Evolutionary conservation across 2,888 invertebrate species (phyloP).

Genomic region (Imbricaverruca yamaguchii): DNA sequence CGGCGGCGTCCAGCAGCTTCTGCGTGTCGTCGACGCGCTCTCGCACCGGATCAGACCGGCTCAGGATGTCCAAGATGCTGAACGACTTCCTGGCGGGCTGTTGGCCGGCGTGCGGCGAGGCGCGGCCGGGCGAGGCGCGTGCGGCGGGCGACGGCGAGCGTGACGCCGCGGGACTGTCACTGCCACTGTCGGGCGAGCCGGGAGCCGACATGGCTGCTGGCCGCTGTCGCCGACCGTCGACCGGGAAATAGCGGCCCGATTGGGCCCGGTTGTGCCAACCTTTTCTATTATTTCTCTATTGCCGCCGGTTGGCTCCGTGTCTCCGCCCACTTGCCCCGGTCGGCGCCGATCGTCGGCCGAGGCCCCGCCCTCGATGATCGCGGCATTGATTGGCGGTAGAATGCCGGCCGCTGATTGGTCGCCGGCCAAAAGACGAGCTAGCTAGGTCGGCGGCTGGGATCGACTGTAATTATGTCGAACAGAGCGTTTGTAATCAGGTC

Average conservation of each 20-base stretch:
- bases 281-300: neutral
- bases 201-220: conserved; percentile 8
- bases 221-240: neutral
- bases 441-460: neutral
- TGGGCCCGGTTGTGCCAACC: conserved; percentile 1
- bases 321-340: neutral
- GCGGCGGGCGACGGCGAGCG: neutral
- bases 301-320: neutral
- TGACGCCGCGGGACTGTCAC: neutral
- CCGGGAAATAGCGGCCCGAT: neutral
- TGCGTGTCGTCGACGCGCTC: conserved; percentile 8
- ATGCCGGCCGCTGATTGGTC: conserved; percentile 3
- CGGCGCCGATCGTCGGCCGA: neutral
- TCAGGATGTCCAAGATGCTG: conserved; percentile 33
- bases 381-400: conserved; percentile 18
- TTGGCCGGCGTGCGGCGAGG: conserved; percentile 11
- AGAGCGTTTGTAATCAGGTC: neutral
- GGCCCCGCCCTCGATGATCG: conserved; percentile 17
- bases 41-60: conserved; percentile 31
- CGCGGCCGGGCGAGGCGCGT: neutral
- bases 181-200: neutral
- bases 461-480: conserved; percentile 12
- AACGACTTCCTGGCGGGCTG: conserved; percentile 32
- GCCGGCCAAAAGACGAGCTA: neutral
- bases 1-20: conserved; percentile 20